phyloP scores from a whole-genome alignment of 2,888 invertebrate genomes.

The Helobdella robusta region DNA sequence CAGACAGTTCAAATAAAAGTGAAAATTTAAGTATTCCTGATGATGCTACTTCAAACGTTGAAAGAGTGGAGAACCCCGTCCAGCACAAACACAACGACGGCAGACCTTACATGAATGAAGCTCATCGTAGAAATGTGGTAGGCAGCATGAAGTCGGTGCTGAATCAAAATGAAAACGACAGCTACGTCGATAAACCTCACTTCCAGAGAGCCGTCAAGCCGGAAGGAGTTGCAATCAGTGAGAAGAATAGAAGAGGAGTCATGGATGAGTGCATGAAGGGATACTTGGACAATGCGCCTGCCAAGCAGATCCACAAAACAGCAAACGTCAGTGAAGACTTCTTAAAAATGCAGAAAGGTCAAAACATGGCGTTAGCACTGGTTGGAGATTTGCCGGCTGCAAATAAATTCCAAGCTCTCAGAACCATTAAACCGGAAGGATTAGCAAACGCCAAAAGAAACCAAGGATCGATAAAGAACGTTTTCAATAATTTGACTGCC shows the following conservation, averaged over 20 bases:
- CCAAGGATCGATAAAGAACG: constrained; percentile 25
- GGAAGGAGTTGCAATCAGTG: constrained; percentile 31
- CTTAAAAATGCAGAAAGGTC: constrained; percentile 27
- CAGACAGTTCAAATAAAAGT: too few relatives aligned
- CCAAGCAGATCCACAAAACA: constrained; percentile 29
- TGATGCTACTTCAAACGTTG: too few relatives aligned
- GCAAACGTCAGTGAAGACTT: constrained; percentile 26
- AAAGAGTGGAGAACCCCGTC: too few relatives aligned
- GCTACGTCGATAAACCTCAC: constrained; percentile 23
- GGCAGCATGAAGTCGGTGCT: constrained; percentile 34
- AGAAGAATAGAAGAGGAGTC: constrained; percentile 32
- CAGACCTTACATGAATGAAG: constrained; percentile 25
- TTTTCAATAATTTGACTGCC: not conserved
- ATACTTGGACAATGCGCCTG: constrained; percentile 30
- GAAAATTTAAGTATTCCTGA: too few relatives aligned
- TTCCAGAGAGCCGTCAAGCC: constrained; percentile 30
- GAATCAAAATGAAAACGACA: constrained; percentile 32
- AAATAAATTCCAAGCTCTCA: constrained; percentile 6
- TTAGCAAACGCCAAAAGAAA: constrained; percentile 29
- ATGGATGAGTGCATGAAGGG: constrained; percentile 34
- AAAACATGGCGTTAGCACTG: constrained; percentile 19
- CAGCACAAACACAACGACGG: too few relatives aligned
- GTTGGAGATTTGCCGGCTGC: constrained; percentile 16
- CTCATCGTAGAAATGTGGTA: constrained; percentile 29
- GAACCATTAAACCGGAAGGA: constrained; percentile 33